Conservation (phyloP, 2,113 vertebrate genomes). For the Trinectes maculatus region DNA sequence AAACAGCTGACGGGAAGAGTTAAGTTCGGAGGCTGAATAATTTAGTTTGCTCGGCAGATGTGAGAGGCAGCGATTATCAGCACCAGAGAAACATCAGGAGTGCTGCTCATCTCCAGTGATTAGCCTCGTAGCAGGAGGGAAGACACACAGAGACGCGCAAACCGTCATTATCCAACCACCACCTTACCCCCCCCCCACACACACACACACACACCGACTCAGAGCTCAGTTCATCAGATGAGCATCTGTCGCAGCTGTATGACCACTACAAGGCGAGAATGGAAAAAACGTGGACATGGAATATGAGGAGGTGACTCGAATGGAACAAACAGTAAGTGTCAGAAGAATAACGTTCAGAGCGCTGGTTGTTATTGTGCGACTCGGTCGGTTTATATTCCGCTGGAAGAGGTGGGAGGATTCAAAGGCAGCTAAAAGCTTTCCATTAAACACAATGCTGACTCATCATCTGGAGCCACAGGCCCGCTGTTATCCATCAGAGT, state of each 20-base stretch:
- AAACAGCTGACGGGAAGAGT: conserved; percentile 45
- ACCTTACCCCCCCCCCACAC: conserved; percentile 5
- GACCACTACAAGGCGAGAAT: conserved; percentile 18
- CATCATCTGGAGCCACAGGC: conserved; percentile 30
- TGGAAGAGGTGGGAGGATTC: conserved; percentile 47
- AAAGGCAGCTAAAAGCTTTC: conserved; percentile 60
- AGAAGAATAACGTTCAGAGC: no score
- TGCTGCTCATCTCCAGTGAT: conserved; percentile 54
- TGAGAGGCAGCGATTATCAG: conserved; percentile 51
- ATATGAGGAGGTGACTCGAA: neutral
- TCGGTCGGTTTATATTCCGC: conserved; percentile 30
- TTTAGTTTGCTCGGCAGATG: conserved; percentile 58
- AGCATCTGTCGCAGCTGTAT: conserved; percentile 1
- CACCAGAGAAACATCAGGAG: conserved; percentile 48
- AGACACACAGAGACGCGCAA: conserved; percentile 37
- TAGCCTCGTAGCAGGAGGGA: conserved; percentile 56
- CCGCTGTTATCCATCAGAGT: conserved; percentile 25
- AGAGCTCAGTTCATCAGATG: no score
- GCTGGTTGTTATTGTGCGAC: conserved; percentile 24
- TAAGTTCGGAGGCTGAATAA: conserved; percentile 33
- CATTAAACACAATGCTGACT: conserved; percentile 58
- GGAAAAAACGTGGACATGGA: neutral
- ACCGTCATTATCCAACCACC: conserved; percentile 16
- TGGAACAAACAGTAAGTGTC: neutral
- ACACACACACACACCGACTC: no score